Evolutionary conservation across 2,888 invertebrate genomes (phyloP), one percentile per base, ranked within the genome.

Genomic region (Dugesia japonica): DNA sequence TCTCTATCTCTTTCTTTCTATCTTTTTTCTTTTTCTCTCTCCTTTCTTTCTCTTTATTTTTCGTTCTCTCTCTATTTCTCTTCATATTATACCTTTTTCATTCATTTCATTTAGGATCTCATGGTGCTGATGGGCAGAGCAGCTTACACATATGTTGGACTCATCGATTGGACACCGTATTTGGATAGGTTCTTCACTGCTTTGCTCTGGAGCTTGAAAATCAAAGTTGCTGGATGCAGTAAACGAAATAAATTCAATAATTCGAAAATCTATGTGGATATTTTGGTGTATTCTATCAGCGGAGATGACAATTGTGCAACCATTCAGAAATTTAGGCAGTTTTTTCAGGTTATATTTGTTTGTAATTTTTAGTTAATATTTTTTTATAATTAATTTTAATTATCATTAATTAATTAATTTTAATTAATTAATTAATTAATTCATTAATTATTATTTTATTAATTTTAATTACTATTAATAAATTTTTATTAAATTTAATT

Each of bases 141-240:
- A 13, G 56, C 56, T 20, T n/a, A 4, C 9, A 56, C 56, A 9
- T 56, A 20, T 56, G 56, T 56, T n/a, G 56, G 56, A 4, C 7
- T 20, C 4, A 56, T 56, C 17, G 56, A 56, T n/a, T 56, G 56
- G 56, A 56, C 56, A 9, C 56, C 56, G 4, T 56, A 56, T 56
- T 23, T 56, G n/a, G 56, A 56, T 56, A 56, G 56, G n/a, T 56
- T 56, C 17, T 56, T 56, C 56, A 56, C 56, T 23, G n/a, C 56
- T 56, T n/a, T 56, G 4, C 56, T 56, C 17, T 56, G 56, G 56
- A 56, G 56, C n/a, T n/a, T 56, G 17, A 56, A 56, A 23, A 56
- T 56, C 7, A 56, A 56, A n/a, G 56, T 56, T 56, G 56, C 56
- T 7, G 56, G 56, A 56, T 56, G 56, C 17, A 56, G 56, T 56